Evolutionary conservation across 2,888 invertebrate species (phyloP), one percentile per base, ranked within the genome.

Genomic region (Eupithecia subfuscata): DNA sequence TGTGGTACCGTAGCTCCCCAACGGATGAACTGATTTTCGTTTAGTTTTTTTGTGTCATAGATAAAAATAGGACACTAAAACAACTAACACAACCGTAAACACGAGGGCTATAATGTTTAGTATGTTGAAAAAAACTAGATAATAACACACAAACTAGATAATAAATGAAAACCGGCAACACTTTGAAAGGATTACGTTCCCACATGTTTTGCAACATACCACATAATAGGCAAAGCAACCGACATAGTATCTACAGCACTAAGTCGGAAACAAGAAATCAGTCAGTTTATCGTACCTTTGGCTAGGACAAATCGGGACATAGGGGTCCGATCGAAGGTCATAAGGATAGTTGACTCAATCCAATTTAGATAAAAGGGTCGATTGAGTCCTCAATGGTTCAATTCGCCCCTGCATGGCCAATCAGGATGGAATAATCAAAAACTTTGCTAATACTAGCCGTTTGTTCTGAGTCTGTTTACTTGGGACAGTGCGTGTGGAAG

Each of bases 311-410:
- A 74, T 74, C 71, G 70, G 69, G 69, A 25, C 78, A 75, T 71
- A 70, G 69, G 71, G 74, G 75, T 40, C 43, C 75, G 68, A 71
- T 71, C 69, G 73, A 74, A 79, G 79, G 78, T 77, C 80, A 76
- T 70, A 67, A 70, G 69, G 72, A 73, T 68, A 79, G 78, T 78
- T 77, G 76, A 77, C 76, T 76, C 79, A 77, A 81, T 81, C 79
- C 79, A 81, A 81, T 81, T 81, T 79, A 79, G 78, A 79, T 81
- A 80, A 81, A 81, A 81, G 79, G 81, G 79, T 80, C 79, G 76
- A 80, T 81, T 78, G 80, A 79, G 74, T 75, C 75, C 75, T 75
- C 56, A 75, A 75, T 76, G 76, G 77, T 71, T 76, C 75, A 65
- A 74, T 77, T 76, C 69, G 48, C 48, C 69, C 79, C 74, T 76